Evolutionary conservation across 2,888 invertebrate species (phyloP).

Genomic region (Adela reaumurella): DNA sequence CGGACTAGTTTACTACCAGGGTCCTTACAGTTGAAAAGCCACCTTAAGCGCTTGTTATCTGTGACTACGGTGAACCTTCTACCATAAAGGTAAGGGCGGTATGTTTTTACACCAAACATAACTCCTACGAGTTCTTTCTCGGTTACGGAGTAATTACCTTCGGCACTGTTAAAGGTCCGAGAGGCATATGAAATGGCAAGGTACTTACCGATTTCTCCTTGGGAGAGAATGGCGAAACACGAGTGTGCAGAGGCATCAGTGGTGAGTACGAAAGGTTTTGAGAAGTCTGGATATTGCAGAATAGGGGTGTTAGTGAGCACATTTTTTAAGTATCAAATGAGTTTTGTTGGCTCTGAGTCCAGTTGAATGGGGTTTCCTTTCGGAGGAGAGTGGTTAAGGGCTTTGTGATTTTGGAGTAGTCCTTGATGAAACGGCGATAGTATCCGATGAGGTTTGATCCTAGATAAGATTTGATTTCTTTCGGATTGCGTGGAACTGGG

Average conservation of each 20-base stretch:
- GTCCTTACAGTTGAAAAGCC: constrained; percentile 15
- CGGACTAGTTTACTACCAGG: constrained; percentile 15
- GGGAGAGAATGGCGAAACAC: constrained; percentile 15
- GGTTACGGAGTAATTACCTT: constrained; percentile 16
- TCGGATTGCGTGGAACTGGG: constrained; percentile 11
- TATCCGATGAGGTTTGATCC: constrained; percentile 18
- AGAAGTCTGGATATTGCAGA: constrained; percentile 18
- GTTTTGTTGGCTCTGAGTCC: constrained; percentile 3
- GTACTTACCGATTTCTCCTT: constrained; percentile 12
- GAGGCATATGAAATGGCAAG: constrained; percentile 18
- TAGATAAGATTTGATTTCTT: constrained; percentile 15
- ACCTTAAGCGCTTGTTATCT: constrained; percentile 19
- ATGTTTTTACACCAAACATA: constrained; percentile 15
- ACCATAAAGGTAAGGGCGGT: constrained; percentile 18
- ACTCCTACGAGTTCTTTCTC: constrained; percentile 18
- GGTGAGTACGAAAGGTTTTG: constrained; percentile 16
- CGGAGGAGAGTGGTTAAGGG: constrained; percentile 1
- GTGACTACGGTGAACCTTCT: constrained; percentile 14
- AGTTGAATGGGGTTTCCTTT: constrained; percentile 1
- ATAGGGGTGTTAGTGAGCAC: constrained; percentile 6
- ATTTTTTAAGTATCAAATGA: constrained; percentile 6
- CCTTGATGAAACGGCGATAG: constrained; percentile 17
- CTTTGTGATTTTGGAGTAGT: constrained; percentile 13
- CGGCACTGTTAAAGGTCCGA: constrained; percentile 15
- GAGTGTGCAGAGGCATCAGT: constrained; percentile 17